phyloP scores from a whole-genome alignment of 2,888 invertebrate species.

The Habroteleia sp. region DNA sequence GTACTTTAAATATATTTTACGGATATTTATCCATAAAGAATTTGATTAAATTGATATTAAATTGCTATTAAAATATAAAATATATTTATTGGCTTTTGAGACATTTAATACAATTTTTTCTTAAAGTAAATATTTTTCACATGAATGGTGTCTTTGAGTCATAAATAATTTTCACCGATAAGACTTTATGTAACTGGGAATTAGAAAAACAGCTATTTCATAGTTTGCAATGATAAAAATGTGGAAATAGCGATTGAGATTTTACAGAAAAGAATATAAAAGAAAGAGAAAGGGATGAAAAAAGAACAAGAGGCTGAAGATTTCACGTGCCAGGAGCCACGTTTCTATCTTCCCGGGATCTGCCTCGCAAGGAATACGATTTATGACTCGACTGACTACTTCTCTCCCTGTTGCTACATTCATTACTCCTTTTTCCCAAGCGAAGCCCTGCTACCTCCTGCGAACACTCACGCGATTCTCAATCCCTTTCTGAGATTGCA shows the following conservation, averaged over 20 bases:
- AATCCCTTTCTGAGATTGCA: slow-evolving; percentile 51
- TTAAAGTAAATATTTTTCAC: too few relatives aligned
- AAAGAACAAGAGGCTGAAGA: slow-evolving; percentile 22
- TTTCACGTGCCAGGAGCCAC: slow-evolving; percentile 70
- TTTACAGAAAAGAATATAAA: slow-evolving; percentile 27
- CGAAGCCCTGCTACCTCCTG: slow-evolving; percentile 21
- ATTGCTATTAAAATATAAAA: too few relatives aligned
- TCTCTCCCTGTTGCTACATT: slow-evolving; percentile 65
- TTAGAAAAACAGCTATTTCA: slow-evolving; percentile 31
- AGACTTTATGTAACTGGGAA: slow-evolving; percentile 4
- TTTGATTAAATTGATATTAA: too few relatives aligned
- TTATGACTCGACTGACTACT: slow-evolving; percentile 75
- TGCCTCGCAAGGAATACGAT: slow-evolving; percentile 75
- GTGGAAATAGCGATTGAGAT: slow-evolving; percentile 57
- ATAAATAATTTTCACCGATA: slow-evolving; percentile 7
- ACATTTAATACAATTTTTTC: too few relatives aligned
- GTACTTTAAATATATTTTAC: too few relatives aligned
- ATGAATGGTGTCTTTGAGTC: too few relatives aligned
- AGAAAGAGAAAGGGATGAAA: slow-evolving; percentile 19
- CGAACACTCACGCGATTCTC: slow-evolving; percentile 59
- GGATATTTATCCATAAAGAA: too few relatives aligned
- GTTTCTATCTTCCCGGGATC: slow-evolving; percentile 76
- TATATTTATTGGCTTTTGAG: too few relatives aligned
- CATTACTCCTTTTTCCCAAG: slow-evolving; percentile 57
- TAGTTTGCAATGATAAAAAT: slow-evolving; percentile 53